Conservation (phyloP, 2,888 invertebrate species). For the Nudaria mundana region DNA sequence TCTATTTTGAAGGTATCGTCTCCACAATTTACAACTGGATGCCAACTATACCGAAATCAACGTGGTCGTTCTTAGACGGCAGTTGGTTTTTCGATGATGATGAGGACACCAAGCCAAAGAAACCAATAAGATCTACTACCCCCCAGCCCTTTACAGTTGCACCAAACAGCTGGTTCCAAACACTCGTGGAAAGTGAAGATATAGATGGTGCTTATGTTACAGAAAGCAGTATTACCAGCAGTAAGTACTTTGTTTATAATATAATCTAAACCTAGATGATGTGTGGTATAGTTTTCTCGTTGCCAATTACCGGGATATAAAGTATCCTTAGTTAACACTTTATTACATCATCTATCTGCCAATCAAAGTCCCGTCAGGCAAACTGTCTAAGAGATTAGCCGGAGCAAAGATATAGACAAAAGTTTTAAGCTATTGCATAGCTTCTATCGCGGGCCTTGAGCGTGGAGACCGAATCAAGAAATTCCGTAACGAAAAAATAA, state of each 20-base stretch:
- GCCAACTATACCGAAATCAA: slow-evolving; percentile 40
- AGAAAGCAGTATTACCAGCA: slow-evolving; percentile 24
- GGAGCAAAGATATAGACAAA: no score
- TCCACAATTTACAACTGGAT: slow-evolving; percentile 64
- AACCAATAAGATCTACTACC: slow-evolving; percentile 52
- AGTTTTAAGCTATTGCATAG: no score
- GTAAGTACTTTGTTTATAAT: slow-evolving; percentile 22
- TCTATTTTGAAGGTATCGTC: slow-evolving; percentile 51
- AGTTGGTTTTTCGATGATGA: slow-evolving; percentile 64
- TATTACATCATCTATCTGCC: no score
- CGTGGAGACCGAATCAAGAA: no score
- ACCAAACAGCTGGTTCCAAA: slow-evolving; percentile 64
- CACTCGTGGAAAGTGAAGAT: slow-evolving; percentile 64
- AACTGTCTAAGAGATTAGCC: no score
- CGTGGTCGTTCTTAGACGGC: slow-evolving; percentile 66
- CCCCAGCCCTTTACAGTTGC: slow-evolving; percentile 45
- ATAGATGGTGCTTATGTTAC: slow-evolving; percentile 47
- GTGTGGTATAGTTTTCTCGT: no score
- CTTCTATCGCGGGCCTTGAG: no score
- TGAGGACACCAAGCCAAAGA: slow-evolving; percentile 32
- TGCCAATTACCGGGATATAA: no score
- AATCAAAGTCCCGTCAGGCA: no score
- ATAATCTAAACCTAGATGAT: no score
- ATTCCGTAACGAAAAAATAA: no score
- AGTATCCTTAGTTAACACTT: no score